Percentiles rank a stretch among this genome's conserved stretches.
phyloP scores from a whole-genome alignment of 2,113 vertebrate species.

The Amphiprion percula region DNA sequence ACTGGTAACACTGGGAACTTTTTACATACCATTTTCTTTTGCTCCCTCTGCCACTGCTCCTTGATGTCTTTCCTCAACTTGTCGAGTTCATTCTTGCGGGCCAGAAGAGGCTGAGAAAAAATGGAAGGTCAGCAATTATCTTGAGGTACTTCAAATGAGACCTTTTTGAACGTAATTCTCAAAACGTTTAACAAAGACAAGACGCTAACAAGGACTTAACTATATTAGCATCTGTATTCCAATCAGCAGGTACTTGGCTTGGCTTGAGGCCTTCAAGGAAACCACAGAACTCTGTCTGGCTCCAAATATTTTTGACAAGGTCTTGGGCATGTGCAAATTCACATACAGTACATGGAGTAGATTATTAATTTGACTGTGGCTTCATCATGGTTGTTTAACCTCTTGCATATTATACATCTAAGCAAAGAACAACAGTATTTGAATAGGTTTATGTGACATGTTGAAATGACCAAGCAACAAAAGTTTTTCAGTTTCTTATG shows the following conservation, averaged over 20 bases:
- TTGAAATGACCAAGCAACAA: not conserved
- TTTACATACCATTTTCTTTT: constrained; percentile 92
- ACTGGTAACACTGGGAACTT: not conserved
- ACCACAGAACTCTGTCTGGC: not conserved
- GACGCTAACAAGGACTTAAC: not conserved
- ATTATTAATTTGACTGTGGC: not conserved
- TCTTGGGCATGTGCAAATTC: not conserved
- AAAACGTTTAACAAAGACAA: not conserved
- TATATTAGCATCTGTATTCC: not conserved
- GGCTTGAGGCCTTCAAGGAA: not conserved
- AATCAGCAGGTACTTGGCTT: too few relatives aligned
- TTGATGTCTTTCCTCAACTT: constrained; percentile 96
- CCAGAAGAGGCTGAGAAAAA: constrained; percentile 89
- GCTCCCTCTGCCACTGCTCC: constrained; percentile 96
- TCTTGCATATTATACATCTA: not conserved
- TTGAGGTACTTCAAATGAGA: not conserved
- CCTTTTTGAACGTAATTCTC: not conserved
- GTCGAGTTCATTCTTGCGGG: constrained; percentile 95
- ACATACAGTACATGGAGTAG: too few relatives aligned
- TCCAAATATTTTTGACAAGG: not conserved
- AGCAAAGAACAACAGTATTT: not conserved
- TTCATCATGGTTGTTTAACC: not conserved
- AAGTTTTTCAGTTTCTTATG: not conserved
- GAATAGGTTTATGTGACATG: not conserved
- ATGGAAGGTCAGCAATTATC: constrained; percentile 8